phyloP scores from a whole-genome alignment of 2,797 vertebrate species.

The Diceros bicornis region DNA sequence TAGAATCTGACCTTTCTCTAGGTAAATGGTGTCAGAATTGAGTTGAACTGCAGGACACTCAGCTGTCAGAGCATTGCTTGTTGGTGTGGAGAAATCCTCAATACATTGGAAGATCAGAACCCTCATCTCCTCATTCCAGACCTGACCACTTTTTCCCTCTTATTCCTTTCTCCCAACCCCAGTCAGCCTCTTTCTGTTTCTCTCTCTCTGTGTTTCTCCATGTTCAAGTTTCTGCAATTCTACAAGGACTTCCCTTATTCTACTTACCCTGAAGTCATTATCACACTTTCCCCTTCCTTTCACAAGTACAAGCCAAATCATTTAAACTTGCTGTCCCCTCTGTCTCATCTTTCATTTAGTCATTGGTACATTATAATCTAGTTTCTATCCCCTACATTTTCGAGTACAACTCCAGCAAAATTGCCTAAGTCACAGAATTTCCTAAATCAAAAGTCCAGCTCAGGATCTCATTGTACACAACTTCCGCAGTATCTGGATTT shows the following conservation, averaged over 20 bases:
- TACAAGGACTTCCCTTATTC: background rate
- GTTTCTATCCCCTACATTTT: background rate
- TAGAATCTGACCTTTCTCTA: background rate
- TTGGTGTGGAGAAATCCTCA: background rate
- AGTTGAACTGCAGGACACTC: background rate
- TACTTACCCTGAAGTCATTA: background rate
- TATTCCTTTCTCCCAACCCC: background rate
- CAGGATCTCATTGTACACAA: background rate
- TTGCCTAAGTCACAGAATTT: background rate
- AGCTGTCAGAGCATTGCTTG: background rate
- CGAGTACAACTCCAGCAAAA: background rate
- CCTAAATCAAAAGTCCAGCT: conserved; percentile 9
- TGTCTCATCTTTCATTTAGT: conserved; percentile 5
- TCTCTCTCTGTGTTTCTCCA: background rate
- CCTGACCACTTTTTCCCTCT: background rate
- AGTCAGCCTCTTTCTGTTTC: background rate
- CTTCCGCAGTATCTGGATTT: background rate
- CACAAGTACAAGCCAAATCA: background rate
- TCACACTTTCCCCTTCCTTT: background rate
- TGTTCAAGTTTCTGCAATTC: background rate
- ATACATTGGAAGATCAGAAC: background rate
- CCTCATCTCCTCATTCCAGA: background rate
- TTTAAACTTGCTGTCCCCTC: background rate
- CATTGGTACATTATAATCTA: background rate
- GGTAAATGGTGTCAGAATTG: background rate